A percentile compares a stretch with the other conserved stretches of the same genome.
phyloP scores from a whole-genome alignment of 2,113 vertebrate genomes.

The Cercocebus atys region DNA sequence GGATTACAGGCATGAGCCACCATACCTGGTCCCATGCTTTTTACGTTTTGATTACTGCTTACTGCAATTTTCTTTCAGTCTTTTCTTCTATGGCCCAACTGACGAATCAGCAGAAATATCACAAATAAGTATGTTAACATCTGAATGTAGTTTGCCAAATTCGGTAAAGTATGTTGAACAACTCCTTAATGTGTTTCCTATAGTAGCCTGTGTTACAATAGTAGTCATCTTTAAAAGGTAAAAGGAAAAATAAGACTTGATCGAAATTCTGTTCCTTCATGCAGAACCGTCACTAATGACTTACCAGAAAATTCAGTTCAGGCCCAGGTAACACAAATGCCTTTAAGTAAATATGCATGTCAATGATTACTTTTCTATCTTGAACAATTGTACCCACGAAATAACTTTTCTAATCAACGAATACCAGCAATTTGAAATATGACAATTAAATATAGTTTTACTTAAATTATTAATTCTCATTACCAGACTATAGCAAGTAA shows the following conservation, averaged over 20 bases:
- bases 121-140: conserved; percentile 1
- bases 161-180: conserved; percentile 39
- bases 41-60: neutral
- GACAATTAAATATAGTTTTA: neutral
- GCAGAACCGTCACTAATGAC: conserved; percentile 47
- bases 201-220: neutral
- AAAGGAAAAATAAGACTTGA: neutral
- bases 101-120: conserved; percentile 52
- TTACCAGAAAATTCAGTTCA: conserved; percentile 37
- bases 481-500: conserved; percentile 49
- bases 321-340: conserved; percentile 4
- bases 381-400: neutral
- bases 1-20: no score
- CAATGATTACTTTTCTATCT: conserved; percentile 61
- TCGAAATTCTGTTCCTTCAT: conserved; percentile 51
- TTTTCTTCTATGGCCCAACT: neutral
- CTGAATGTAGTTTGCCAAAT: conserved; percentile 6
- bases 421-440: conserved; percentile 60
- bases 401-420: conserved; percentile 64
- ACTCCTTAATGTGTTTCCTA: conserved; percentile 1
- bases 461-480: neutral
- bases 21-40: neutral
- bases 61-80: neutral
- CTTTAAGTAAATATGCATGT: conserved; percentile 44
- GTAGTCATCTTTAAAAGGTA: conserved; percentile 45